Evolutionary conservation across 1,140 invertebrate species (phyloP).

Genomic region (Uloborus diversus): DNA sequence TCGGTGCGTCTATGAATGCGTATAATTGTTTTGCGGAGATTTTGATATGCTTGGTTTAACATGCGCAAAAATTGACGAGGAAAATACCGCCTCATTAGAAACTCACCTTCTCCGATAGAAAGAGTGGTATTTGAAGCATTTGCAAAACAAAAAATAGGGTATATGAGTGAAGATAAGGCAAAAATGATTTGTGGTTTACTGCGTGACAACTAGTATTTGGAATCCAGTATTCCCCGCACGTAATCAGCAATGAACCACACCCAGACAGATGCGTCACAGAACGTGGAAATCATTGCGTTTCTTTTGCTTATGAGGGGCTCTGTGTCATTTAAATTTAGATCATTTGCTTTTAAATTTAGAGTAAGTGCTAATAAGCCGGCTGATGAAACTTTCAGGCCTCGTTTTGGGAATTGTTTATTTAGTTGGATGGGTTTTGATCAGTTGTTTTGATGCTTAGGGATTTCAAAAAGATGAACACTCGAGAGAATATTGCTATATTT

Average conservation of each 20-base stretch:
- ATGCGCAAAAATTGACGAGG: constrained; percentile 14
- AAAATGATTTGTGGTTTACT: not conserved
- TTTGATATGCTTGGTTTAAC: constrained; percentile 12
- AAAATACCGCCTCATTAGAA: constrained; percentile 28
- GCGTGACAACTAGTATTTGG: constrained; percentile 12
- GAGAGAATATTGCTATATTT: no score
- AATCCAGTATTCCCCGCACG: constrained; percentile 18
- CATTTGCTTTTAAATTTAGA: constrained; percentile 2
- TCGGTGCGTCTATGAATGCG: no score
- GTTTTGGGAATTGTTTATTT: no score
- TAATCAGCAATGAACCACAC: constrained; percentile 22
- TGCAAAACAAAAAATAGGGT: constrained; percentile 17
- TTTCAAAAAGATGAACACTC: no score
- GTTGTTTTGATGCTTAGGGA: no score
- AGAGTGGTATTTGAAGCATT: constrained; percentile 6
- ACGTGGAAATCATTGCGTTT: not conserved
- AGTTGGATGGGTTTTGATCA: no score
- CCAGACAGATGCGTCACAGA: not conserved
- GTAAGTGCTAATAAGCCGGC: no score
- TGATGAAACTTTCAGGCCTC: no score
- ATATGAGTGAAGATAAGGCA: no score
- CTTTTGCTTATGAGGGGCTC: not conserved
- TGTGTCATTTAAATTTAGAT: not conserved
- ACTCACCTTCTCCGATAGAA: not conserved
- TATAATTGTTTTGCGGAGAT: constrained; percentile 20